A percentile compares a stretch with the other conserved stretches of the same genome.
phyloP scores from a whole-genome alignment of 2,888 invertebrate species.

The Sinelater perroti region DNA sequence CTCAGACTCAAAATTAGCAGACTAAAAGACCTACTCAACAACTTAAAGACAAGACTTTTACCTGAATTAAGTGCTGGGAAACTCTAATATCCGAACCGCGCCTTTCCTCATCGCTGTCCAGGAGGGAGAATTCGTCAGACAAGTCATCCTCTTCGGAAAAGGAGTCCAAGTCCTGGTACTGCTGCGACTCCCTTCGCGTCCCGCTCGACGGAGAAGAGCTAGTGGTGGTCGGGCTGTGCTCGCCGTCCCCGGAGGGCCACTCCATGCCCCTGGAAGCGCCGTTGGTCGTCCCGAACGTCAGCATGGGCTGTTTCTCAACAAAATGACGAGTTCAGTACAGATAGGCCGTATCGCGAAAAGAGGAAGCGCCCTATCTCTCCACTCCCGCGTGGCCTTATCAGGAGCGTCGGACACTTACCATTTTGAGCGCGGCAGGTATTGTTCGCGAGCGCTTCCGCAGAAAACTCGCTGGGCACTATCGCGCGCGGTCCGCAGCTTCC shows the following conservation, averaged over 20 bases:
- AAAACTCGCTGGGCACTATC: too few species aligned
- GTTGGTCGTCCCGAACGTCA: slow-evolving; percentile 27
- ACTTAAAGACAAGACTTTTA: slow-evolving; percentile 32
- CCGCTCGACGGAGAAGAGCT: slow-evolving; percentile 53
- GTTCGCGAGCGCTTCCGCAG: too few species aligned
- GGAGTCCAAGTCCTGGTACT: slow-evolving; percentile 55
- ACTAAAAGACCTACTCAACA: neutral
- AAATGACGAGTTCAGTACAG: too few species aligned
- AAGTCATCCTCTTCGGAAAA: slow-evolving; percentile 67
- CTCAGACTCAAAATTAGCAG: too few species aligned
- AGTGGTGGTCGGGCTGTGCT: slow-evolving; percentile 57
- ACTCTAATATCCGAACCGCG: slow-evolving; percentile 51
- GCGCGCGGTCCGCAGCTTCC: too few species aligned
- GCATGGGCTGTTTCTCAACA: slow-evolving; percentile 32
- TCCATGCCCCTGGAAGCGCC: slow-evolving; percentile 44
- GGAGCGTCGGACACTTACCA: too few species aligned
- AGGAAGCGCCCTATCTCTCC: slow-evolving; percentile 20
- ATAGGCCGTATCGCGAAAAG: slow-evolving; percentile 2
- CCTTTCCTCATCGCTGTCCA: slow-evolving; percentile 81
- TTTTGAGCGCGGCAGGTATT: neutral
- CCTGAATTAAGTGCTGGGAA: slow-evolving; percentile 48
- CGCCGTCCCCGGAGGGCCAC: slow-evolving; percentile 56
- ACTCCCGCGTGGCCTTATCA: too few species aligned
- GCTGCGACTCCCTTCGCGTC: slow-evolving; percentile 39
- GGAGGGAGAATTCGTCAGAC: slow-evolving; percentile 79